Evolutionary conservation across 1,140 invertebrate species (phyloP), one percentile per base, ranked within the genome.

Genomic region (Drosophila nikananu): DNA sequence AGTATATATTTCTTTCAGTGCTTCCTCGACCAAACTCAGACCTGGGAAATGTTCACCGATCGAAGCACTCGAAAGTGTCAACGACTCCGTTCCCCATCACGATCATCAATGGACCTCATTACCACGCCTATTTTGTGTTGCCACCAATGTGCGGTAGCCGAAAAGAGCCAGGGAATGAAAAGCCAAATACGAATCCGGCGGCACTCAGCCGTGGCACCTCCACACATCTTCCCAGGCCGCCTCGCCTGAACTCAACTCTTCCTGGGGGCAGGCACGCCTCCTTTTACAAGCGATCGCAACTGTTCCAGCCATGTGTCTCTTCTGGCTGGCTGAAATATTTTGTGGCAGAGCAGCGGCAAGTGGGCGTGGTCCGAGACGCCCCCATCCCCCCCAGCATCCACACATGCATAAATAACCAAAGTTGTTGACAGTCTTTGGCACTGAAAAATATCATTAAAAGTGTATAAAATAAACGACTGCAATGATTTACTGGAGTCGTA

Each of bases 341-440:
- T 63, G 23, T 54, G 63, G 46, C 51, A 67, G 52, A 46, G 48
- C 68, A 62, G 61, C 66, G 52, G 58, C 66, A 80, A 83, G 84
- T 83, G 73, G 84, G 84, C 84, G 84, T 84, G 81, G 54, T 51
- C 46, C 44, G 12, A 42, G 32, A 75, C 61, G 35, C 54, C 61
- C 42, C 41, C 52, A 39, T 35, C 35, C 55, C 51, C 51, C 32
- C 23, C 37, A 76, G 46, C 65, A 60, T 48, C 49, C 65, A 51
- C 62, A 83, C 72, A 89, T 89, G 81, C 72, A 89, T 89, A 89
- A 90, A 89, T 89, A 63, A 90, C 68, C 30, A 44, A 81, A 81
- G 41, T 55, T 90, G 84, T 79, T 84, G 84, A 89, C 84, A 89
- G 81, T 60, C 65, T 78, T 44, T 62, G 57, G 37, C 62, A 57